A percentile compares a stretch with the other conserved stretches of the same genome.
phyloP scores from a whole-genome alignment of 92 coral and sea anemone genomes.

The Zoanthus sociatus region DNA sequence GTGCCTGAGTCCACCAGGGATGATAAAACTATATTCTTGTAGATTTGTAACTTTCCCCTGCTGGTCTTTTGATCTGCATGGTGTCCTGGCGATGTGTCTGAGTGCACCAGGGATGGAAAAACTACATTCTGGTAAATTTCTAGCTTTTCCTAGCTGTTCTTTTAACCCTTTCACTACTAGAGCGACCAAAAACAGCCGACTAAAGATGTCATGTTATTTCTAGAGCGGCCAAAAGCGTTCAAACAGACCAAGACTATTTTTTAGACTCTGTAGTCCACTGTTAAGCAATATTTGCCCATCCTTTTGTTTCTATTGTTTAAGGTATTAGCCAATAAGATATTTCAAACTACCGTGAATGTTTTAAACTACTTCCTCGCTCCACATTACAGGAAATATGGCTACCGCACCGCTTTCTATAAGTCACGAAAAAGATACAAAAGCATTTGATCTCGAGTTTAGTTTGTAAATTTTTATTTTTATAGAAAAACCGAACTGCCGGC shows the following conservation, averaged over 20 bases:
- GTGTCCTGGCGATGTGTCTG: neutral
- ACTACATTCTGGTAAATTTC: too few relatives aligned
- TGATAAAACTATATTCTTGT: too few relatives aligned
- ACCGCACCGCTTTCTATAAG: too few relatives aligned
- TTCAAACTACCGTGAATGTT: too few relatives aligned
- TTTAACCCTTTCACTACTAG: neutral
- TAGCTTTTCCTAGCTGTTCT: too few relatives aligned
- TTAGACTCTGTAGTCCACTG: neutral
- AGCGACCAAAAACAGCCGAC: constrained; percentile 3
- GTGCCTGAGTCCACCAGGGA: too few relatives aligned
- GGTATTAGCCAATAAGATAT: too few relatives aligned
- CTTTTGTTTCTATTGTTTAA: neutral
- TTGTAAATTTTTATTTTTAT: too few relatives aligned
- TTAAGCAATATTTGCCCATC: neutral
- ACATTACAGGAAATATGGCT: neutral
- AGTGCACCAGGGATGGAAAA: too few relatives aligned
- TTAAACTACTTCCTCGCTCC: neutral
- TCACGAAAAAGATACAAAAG: too few relatives aligned
- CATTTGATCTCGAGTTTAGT: too few relatives aligned
- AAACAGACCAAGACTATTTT: neutral
- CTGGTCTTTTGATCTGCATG: constrained; percentile 11
- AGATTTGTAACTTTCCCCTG: neutral
- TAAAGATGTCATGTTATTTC: neutral
- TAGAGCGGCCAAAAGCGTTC: neutral
- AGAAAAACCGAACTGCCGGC: too few relatives aligned